phyloP scores from a whole-genome alignment of 2,888 invertebrate species.

The Beris chalybata region DNA sequence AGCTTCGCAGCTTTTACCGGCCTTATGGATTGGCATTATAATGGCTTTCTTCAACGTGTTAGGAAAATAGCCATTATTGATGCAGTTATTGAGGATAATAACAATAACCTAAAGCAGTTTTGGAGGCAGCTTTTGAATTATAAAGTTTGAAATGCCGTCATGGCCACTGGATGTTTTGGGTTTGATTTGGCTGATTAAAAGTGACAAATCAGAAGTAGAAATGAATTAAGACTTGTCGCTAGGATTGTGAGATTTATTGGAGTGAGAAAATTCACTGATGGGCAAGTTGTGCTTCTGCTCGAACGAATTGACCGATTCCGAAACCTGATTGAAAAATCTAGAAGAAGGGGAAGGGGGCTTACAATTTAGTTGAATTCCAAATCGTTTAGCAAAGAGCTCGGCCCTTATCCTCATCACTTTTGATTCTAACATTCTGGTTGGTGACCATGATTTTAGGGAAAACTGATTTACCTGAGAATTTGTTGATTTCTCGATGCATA shows the following conservation, averaged over 20 bases:
- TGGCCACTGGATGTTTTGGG: not conserved
- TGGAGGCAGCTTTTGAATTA: not conserved
- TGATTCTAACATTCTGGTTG: too few species aligned
- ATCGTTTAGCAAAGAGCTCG: too few species aligned
- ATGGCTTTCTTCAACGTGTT: not conserved
- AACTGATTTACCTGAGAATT: not conserved
- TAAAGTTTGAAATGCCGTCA: not conserved
- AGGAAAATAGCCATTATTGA: too few species aligned
- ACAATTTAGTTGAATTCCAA: not conserved
- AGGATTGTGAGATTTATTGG: too few species aligned
- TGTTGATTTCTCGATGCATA: not conserved
- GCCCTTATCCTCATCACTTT: too few species aligned
- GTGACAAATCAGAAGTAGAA: too few species aligned
- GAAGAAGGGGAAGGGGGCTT: not conserved
- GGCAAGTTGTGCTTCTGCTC: too few species aligned
- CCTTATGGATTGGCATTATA: conserved; percentile 29
- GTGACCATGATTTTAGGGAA: too few species aligned
- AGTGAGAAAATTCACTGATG: too few species aligned
- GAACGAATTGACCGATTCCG: too few species aligned
- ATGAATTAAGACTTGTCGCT: too few species aligned
- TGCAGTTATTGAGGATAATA: conserved; percentile 15
- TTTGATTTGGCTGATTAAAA: too few species aligned
- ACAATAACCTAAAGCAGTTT: not conserved
- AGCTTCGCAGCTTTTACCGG: conserved; percentile 36
- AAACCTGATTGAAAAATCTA: not conserved